A percentile compares a stretch with the other conserved stretches of the same genome.
Evolutionary conservation across 2,888 invertebrate species (phyloP).

Genomic region (Philonicus albiceps): DNA sequence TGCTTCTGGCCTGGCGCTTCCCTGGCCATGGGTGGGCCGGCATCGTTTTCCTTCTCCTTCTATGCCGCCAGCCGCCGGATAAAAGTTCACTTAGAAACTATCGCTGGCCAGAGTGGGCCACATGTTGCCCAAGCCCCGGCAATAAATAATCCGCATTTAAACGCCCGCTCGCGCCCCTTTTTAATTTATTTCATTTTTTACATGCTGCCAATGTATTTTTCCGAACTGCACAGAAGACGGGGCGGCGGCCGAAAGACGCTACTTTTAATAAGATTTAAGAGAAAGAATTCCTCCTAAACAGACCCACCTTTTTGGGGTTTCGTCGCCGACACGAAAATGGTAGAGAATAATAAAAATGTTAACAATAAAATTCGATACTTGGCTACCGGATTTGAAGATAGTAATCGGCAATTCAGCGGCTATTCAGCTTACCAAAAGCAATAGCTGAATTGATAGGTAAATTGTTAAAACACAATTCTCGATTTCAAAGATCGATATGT

Average conservation of each 20-base stretch:
- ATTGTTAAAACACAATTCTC: background rate
- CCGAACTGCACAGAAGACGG: background rate
- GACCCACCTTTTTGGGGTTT: background rate
- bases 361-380: background rate
- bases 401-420: too few relatives aligned
- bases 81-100: background rate
- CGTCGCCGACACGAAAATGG: background rate
- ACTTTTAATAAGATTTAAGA: background rate
- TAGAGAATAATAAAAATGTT: background rate
- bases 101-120: conserved; percentile 1
- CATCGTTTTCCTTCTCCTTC: background rate
- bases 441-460: background rate
- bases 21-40: background rate
- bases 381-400: background rate
- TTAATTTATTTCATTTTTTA: conserved; percentile 22
- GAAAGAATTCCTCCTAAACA: background rate
- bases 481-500: background rate
- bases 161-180: background rate
- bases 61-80: background rate
- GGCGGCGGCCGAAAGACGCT: background rate
- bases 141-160: conserved; percentile 27
- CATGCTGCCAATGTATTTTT: background rate
- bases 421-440: background rate
- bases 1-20: background rate
- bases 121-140: conserved; percentile 28